A percentile compares a stretch with the other conserved stretches of the same genome.
Conservation (phyloP, 2,797 vertebrate genomes). For the Sebastes minor region DNA sequence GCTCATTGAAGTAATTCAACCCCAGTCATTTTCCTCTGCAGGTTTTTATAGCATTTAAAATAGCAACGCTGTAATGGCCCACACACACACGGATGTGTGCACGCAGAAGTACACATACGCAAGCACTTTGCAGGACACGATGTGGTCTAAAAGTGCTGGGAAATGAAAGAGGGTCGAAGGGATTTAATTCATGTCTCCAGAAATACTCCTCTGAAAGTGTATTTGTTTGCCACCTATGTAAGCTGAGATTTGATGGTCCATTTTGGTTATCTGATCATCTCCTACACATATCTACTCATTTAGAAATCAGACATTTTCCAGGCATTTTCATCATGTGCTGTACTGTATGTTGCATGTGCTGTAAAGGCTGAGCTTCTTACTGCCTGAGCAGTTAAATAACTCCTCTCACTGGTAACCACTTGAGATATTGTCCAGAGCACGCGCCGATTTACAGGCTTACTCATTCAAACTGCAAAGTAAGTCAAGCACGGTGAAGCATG, state of each 20-base stretch:
- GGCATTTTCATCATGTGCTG: background rate
- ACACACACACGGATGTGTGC: background rate
- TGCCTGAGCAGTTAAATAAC: background rate
- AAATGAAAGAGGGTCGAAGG: constrained; percentile 79
- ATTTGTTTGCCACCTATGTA: constrained; percentile 72
- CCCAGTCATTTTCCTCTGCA: constrained; percentile 73
- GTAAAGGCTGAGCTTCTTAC: background rate
- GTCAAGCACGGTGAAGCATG: background rate
- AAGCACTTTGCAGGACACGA: constrained; percentile 79
- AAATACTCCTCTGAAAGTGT: constrained; percentile 75
- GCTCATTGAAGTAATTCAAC: constrained; percentile 80
- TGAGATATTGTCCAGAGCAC: constrained; percentile 1
- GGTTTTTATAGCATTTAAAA: constrained; percentile 84
- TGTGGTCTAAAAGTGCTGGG: constrained; percentile 80
- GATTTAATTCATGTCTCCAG: constrained; percentile 74
- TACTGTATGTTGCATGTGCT: background rate
- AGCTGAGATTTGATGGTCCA: constrained; percentile 60
- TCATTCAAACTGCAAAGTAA: background rate
- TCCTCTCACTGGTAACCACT: constrained; percentile 4
- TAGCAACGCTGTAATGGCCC: constrained; percentile 76
- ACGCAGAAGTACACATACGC: constrained; percentile 26
- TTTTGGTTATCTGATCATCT: constrained; percentile 71
- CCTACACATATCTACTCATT: constrained; percentile 29
- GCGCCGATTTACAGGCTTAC: background rate
- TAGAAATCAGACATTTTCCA: constrained; percentile 17